Percentiles rank a stretch among this genome's conserved stretches.
Conservation (phyloP, 2,113 vertebrate genomes). For the Phalacrocorax pelagicus region DNA sequence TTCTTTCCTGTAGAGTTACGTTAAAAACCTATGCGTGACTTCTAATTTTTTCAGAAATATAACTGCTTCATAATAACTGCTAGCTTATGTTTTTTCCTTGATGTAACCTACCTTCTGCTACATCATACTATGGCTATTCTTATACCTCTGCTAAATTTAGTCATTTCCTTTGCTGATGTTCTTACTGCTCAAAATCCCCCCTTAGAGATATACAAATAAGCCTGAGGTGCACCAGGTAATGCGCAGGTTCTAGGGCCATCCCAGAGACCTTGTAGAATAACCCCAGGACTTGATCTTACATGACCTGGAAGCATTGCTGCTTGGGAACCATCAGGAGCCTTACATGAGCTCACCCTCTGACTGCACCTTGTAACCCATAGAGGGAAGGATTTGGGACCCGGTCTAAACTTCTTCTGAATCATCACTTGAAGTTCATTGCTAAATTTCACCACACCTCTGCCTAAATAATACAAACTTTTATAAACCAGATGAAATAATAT, state of each 20-base stretch:
- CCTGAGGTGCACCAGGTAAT: not conserved
- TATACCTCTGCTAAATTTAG: not conserved
- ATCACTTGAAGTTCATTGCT: not conserved
- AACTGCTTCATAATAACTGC: not conserved
- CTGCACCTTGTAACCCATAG: accelerated
- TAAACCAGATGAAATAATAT: not conserved
- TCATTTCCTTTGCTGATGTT: not conserved
- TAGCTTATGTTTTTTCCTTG: not conserved
- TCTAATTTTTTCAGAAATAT: not conserved
- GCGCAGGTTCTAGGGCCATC: not conserved
- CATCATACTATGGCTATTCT: not conserved
- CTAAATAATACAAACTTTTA: not conserved
- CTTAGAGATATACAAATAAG: not conserved
- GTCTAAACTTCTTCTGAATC: not conserved
- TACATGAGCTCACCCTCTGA: not conserved
- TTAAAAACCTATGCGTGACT: not conserved
- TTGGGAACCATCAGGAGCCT: not conserved
- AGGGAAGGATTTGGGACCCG: not conserved
- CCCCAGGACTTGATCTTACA: not conserved
- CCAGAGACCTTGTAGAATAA: not conserved
- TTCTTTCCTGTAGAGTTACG: not conserved
- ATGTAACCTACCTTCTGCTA: not conserved
- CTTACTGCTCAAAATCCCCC: not conserved
- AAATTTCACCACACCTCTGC: not conserved
- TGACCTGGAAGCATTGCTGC: not conserved